Conservation (phyloP, 2,797 vertebrate species). For the Gymnothorax javanicus region DNA sequence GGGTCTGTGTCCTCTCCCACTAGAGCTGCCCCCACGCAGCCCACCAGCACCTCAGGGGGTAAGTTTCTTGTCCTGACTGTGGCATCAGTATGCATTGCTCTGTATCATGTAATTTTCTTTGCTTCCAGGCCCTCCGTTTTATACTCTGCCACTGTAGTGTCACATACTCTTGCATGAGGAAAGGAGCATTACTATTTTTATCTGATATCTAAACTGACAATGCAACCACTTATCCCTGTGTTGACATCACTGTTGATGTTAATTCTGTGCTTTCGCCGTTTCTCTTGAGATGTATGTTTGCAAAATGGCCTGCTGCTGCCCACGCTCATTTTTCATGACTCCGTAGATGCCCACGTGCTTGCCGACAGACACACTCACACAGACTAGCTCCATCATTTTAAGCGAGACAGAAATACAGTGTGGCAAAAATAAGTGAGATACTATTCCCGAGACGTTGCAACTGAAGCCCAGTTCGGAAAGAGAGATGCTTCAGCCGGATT, state of each 20-base stretch:
- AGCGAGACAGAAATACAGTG: not conserved
- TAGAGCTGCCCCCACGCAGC: constrained; percentile 58
- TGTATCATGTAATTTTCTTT: not conserved
- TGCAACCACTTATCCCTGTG: not conserved
- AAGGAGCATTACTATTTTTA: not conserved
- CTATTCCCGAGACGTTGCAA: not conserved
- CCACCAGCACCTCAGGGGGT: constrained; percentile 77
- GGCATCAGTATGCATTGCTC: not conserved
- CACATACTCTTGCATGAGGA: not conserved
- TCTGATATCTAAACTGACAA: not conserved
- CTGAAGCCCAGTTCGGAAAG: not conserved
- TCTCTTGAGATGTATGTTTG: not conserved
- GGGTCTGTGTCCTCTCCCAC: constrained; percentile 51
- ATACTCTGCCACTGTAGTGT: too few relatives aligned
- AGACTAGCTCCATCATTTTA: not conserved
- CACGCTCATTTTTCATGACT: not conserved
- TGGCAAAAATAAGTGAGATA: not conserved
- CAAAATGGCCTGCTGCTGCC: not conserved
- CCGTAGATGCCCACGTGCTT: not conserved
- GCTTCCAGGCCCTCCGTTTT: not conserved
- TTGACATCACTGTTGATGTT: not conserved
- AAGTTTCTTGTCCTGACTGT: constrained; percentile 43
- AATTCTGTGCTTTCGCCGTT: not conserved
- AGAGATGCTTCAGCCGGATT: not conserved
- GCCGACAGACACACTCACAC: not conserved